Conservation (phyloP, 2,797 vertebrate genomes). For the Fringilla coelebs region DNA sequence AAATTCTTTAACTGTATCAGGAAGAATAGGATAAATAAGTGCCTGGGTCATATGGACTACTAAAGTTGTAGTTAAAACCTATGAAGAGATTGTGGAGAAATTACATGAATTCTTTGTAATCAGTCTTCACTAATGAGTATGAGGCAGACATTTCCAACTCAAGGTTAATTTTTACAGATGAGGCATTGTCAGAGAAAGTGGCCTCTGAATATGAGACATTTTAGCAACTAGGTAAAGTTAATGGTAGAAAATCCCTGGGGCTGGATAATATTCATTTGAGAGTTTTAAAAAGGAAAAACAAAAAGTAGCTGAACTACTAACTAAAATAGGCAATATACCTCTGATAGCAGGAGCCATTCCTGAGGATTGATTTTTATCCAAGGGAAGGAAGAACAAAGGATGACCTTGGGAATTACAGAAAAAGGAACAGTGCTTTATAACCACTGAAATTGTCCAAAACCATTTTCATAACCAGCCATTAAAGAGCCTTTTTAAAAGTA, state of each 20-base stretch:
- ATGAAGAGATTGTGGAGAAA: slow-evolving; percentile 37
- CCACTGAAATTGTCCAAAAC: slow-evolving; percentile 21
- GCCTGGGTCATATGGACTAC: slow-evolving; percentile 26
- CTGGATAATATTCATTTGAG: slow-evolving; percentile 18
- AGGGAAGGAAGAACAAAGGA: slow-evolving; percentile 50
- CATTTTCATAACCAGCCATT: slow-evolving; percentile 32
- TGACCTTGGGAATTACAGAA: slow-evolving; percentile 48
- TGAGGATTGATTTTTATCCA: slow-evolving; percentile 24
- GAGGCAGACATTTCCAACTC: slow-evolving; percentile 33
- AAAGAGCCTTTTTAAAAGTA: neutral
- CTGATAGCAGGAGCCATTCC: slow-evolving; percentile 25
- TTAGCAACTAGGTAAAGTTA: slow-evolving; percentile 48
- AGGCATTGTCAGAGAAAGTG: slow-evolving; percentile 19
- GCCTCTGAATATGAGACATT: slow-evolving; percentile 43
- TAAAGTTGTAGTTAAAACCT: slow-evolving; percentile 41
- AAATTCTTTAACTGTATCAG: neutral
- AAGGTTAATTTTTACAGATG: slow-evolving; percentile 60
- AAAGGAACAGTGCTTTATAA: neutral
- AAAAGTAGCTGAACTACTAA: slow-evolving; percentile 24
- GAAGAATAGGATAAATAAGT: neutral
- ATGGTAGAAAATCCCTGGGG: slow-evolving; percentile 50
- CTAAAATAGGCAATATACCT: slow-evolving; percentile 23
- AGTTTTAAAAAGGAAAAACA: slow-evolving; percentile 51
- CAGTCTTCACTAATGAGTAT: slow-evolving; percentile 49
- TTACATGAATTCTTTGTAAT: slow-evolving; percentile 49